Evolutionary conservation across 53 echinoderm and acorn worm genomes (phyloP).

Genomic region (Temnopleurus reevesii): DNA sequence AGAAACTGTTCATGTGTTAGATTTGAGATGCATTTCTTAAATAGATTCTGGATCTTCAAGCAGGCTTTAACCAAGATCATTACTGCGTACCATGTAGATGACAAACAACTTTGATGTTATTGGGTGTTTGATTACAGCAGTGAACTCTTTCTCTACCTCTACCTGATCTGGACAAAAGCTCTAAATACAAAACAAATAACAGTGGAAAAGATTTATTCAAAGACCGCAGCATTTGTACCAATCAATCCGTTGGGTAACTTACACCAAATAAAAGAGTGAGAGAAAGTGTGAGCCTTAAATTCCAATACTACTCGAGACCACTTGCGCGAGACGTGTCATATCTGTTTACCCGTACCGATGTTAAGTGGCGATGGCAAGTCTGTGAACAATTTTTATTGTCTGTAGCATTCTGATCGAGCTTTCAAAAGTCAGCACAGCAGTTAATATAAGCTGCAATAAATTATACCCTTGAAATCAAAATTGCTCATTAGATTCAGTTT

Average conservation of each 20-base stretch:
- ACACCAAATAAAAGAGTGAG: neutral
- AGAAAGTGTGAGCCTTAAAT: neutral
- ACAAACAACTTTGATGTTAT: no score
- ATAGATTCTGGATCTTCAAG: no score
- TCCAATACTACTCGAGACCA: slow-evolving; percentile 25
- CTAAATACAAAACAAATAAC: no score
- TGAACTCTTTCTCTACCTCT: no score
- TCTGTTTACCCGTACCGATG: neutral
- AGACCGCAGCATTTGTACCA: neutral
- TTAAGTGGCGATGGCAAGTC: neutral
- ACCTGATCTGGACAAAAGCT: no score
- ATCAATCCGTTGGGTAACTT: neutral
- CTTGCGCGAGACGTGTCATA: neutral
- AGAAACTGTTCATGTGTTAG: no score
- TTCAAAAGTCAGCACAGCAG: neutral
- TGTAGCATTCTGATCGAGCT: neutral
- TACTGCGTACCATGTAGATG: no score
- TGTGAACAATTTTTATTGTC: neutral
- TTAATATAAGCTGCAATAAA: neutral
- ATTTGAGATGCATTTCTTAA: no score
- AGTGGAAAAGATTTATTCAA: neutral
- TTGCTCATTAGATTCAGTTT: neutral
- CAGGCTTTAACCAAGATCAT: no score
- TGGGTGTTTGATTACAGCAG: no score
- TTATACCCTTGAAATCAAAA: neutral